Percentiles rank a stretch among this genome's conserved stretches.
Evolutionary conservation across 2,888 invertebrate genomes (phyloP).

Genomic region (Pimpla rufipes): DNA sequence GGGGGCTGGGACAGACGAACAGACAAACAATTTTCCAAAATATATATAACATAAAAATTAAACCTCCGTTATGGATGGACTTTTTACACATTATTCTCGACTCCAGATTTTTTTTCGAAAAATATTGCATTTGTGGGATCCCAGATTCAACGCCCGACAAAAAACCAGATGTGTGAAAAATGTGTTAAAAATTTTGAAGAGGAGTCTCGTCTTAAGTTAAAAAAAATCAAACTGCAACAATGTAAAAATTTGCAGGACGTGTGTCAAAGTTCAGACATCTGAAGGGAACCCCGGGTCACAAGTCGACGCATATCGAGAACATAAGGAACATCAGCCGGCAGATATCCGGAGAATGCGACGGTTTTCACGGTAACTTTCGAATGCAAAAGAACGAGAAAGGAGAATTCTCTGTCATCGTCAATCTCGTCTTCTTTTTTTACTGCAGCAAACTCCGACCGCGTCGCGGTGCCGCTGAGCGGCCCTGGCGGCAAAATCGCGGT

Average conservation of each 20-base stretch:
- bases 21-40: no score
- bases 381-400: neutral
- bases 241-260: slow-evolving; percentile 86
- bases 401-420: neutral
- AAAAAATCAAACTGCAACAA: neutral
- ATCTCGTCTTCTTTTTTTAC: neutral
- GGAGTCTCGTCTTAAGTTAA: neutral
- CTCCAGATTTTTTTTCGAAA: no score
- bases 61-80: no score
- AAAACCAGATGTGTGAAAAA: no score
- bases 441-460: slow-evolving; percentile 93
- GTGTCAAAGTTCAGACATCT: slow-evolving; percentile 97
- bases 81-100: no score
- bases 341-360: slow-evolving; percentile 97
- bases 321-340: slow-evolving; percentile 95
- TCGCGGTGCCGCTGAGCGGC: slow-evolving; percentile 96
- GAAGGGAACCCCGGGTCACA: slow-evolving; percentile 96
- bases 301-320: slow-evolving; percentile 96
- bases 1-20: no score
- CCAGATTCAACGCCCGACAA: no score
- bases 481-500: slow-evolving; percentile 96
- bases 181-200: no score
- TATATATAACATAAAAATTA: no score
- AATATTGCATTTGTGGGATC: no score
- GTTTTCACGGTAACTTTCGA: slow-evolving; percentile 91